These are phyloP conservation scores for Rhinophrynus dorsalis DNA, from an alignment of 2,797 vertebrate genomes.

Conservation along the genomic window DNA sequence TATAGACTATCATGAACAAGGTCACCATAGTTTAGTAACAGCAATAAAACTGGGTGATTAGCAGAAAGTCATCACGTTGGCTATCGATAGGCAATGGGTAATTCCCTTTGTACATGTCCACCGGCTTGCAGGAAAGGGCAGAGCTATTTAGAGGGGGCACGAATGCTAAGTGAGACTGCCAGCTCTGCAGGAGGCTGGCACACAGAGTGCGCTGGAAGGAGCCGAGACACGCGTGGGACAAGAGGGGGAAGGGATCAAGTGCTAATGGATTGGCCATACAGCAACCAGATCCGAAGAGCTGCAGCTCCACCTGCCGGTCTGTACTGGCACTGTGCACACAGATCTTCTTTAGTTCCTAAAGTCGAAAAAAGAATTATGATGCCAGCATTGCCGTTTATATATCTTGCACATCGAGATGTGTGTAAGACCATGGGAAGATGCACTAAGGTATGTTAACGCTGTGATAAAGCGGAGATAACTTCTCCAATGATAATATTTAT, in stretches of 20 bases:
- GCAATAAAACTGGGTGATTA: too few relatives aligned
- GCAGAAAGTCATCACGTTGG: too few relatives aligned
- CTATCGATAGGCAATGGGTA: neutral
- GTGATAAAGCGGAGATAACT: too few relatives aligned
- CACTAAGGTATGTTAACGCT: too few relatives aligned
- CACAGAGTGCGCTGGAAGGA: constrained; percentile 8
- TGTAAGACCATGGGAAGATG: too few relatives aligned
- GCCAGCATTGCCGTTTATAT: too few relatives aligned
- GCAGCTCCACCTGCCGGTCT: constrained; percentile 31
- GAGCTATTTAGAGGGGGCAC: constrained; percentile 31
- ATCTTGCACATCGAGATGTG: too few relatives aligned
- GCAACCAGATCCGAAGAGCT: neutral
- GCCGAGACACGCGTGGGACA: constrained; percentile 9
- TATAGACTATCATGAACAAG: too few relatives aligned
- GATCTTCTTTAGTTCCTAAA: too few relatives aligned
- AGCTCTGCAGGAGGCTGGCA: constrained; percentile 37
- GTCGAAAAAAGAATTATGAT: too few relatives aligned
- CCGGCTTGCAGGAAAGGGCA: constrained; percentile 29
- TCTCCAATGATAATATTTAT: too few relatives aligned
- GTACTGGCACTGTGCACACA: neutral
- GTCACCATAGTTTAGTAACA: too few relatives aligned
- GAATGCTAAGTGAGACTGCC: constrained; percentile 6
- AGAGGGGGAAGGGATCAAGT: constrained; percentile 10
- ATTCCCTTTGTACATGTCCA: constrained; percentile 16
- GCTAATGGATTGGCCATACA: neutral